A percentile compares a stretch with the other conserved stretches of the same genome.
phyloP scores from a whole-genome alignment of 2,797 vertebrate genomes.

The Platyrinchus mystaceus region DNA sequence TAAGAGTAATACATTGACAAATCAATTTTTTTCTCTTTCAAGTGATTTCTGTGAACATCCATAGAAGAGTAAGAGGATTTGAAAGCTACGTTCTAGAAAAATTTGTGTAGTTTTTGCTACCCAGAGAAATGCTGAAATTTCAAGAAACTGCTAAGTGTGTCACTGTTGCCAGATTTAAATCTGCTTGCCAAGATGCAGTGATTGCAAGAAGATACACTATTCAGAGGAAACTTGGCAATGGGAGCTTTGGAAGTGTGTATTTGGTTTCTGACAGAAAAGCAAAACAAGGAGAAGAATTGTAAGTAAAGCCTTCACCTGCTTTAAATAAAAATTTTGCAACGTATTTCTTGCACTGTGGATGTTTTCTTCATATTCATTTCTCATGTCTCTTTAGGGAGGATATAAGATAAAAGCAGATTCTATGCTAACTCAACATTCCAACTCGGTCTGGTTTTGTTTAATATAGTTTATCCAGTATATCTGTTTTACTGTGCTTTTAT shows the following conservation, averaged over 20 bases:
- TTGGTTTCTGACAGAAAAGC: conserved; percentile 82
- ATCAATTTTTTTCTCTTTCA: not conserved
- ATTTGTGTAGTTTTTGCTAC: not conserved
- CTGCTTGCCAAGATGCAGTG: conserved; percentile 30
- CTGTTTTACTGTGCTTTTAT: not conserved
- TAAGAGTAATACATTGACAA: not conserved
- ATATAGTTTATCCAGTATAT: not conserved
- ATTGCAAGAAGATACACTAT: conserved; percentile 79
- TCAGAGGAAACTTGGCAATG: conserved; percentile 78
- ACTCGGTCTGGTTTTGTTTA: not conserved
- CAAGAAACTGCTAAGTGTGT: conserved; percentile 67
- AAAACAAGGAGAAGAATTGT: conserved; percentile 76
- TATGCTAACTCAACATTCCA: not conserved
- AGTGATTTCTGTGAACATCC: not conserved
- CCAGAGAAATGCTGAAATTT: conserved; percentile 75
- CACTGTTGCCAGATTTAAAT: conserved; percentile 5
- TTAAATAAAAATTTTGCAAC: not conserved
- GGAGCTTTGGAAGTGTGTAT: conserved; percentile 83
- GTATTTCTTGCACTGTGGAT: not conserved
- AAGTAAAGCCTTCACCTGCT: conserved; percentile 62
- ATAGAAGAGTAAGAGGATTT: conserved; percentile 11
- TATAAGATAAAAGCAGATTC: not conserved
- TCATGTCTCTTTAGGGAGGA: not conserved
- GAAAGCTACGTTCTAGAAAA: not conserved
- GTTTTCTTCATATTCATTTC: not conserved